Evolutionary conservation across 2,113 vertebrate species (phyloP).

Genomic region (Triplophysa dalaica): DNA sequence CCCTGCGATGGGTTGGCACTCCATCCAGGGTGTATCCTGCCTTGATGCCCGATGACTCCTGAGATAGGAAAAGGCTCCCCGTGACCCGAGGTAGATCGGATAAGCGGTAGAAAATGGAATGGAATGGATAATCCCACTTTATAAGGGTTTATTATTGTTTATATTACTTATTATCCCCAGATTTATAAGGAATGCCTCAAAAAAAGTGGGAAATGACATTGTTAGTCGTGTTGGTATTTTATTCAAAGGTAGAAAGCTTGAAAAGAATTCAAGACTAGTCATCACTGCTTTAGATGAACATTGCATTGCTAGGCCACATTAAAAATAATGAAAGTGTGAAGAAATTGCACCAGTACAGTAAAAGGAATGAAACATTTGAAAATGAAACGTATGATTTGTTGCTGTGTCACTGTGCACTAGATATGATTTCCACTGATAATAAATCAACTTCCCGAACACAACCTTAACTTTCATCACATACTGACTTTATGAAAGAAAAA

Average conservation of each 20-base stretch:
- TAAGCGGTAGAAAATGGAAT: too few species aligned
- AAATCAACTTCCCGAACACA: conserved; percentile 7
- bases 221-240: background rate
- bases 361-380: background rate
- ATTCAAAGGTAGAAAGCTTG: background rate
- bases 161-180: too few species aligned
- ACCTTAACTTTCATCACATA: background rate
- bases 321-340: background rate
- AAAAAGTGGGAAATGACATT: too few species aligned
- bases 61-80: too few species aligned
- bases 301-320: background rate
- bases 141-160: too few species aligned
- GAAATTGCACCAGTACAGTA: background rate
- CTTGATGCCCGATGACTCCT: too few species aligned
- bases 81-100: too few species aligned
- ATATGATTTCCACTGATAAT: background rate
- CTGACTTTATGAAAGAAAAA: conserved; percentile 15
- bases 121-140: too few species aligned
- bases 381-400: conserved; percentile 6
- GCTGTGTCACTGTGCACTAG: background rate
- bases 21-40: too few species aligned
- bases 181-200: too few species aligned
- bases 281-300: background rate
- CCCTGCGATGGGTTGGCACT: too few species aligned
- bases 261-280: too few species aligned